Evolutionary conservation across 2,113 vertebrate species (phyloP).

Genomic region (Andinoacara biseriatus): DNA sequence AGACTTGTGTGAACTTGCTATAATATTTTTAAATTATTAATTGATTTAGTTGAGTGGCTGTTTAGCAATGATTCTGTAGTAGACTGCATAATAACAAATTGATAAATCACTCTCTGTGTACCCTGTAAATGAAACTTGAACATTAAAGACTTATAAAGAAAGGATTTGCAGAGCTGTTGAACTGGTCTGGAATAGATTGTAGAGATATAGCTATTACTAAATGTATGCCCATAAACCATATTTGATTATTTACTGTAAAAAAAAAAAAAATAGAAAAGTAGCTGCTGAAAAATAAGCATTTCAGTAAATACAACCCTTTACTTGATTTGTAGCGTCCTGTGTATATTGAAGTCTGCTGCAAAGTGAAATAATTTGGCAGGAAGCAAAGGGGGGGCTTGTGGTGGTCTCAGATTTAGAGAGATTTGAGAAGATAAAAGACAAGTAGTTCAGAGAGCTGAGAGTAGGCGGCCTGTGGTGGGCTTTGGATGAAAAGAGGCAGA

Average conservation of each 20-base stretch:
- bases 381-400: constrained; percentile 69
- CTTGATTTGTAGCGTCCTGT: neutral
- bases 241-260: neutral
- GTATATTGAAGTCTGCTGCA: neutral
- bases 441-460: constrained; percentile 41
- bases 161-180: neutral
- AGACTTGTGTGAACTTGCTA: neutral
- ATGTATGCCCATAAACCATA: neutral
- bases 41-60: neutral
- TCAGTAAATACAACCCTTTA: neutral
- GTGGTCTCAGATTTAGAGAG: constrained; percentile 79
- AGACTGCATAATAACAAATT: neutral
- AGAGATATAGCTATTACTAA: neutral
- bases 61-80: neutral
- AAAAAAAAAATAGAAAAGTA: neutral
- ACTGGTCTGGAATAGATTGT: neutral
- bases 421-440: constrained; percentile 60
- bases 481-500: constrained; percentile 62
- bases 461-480: constrained; percentile 79
- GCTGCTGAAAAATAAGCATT: neutral
- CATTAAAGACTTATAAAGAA: no score
- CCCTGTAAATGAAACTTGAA: neutral
- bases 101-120: neutral
- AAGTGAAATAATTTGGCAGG: constrained; percentile 28
- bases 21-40: neutral